Percentiles rank a stretch among this genome's conserved stretches.
These are phyloP conservation scores for Nilaparvata lugens DNA, from an alignment of 1,140 invertebrate genomes.

Conservation along the genomic window DNA sequence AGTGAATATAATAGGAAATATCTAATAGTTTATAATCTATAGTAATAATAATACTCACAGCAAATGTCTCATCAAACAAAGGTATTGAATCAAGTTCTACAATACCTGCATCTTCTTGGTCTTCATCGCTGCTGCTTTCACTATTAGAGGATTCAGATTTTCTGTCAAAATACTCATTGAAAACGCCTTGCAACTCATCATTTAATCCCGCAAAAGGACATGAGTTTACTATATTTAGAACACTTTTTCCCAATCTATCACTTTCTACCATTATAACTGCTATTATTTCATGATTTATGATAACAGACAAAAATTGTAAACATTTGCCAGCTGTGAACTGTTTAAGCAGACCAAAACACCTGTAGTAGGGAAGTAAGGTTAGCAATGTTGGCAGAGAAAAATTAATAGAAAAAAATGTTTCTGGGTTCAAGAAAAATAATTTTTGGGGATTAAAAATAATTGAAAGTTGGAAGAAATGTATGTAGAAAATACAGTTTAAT, in stretches of 20 bases:
- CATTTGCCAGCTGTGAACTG: not conserved
- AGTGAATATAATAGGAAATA: not conserved
- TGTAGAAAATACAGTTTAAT: not conserved
- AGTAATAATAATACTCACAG: not conserved
- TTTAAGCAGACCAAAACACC: not conserved
- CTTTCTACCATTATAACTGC: too few relatives aligned
- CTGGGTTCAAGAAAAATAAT: not conserved
- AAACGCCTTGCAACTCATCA: not conserved
- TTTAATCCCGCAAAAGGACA: not conserved
- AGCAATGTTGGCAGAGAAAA: not conserved
- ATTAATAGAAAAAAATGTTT: not conserved
- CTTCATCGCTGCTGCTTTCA: not conserved
- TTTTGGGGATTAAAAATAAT: not conserved
- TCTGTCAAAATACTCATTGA: not conserved
- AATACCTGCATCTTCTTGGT: not conserved
- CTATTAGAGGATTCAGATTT: not conserved
- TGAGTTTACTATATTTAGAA: not conserved
- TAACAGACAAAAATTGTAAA: not conserved
- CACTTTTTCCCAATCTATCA: too few relatives aligned
- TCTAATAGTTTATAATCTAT: not conserved
- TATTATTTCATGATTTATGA: not conserved
- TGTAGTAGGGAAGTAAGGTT: too few relatives aligned
- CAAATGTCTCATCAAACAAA: not conserved
- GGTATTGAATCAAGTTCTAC: not conserved
- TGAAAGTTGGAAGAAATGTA: not conserved